These are phyloP conservation scores for Emydura subglobosa DNA, from an alignment of 2,113 vertebrate species.

Conservation along the genomic window DNA sequence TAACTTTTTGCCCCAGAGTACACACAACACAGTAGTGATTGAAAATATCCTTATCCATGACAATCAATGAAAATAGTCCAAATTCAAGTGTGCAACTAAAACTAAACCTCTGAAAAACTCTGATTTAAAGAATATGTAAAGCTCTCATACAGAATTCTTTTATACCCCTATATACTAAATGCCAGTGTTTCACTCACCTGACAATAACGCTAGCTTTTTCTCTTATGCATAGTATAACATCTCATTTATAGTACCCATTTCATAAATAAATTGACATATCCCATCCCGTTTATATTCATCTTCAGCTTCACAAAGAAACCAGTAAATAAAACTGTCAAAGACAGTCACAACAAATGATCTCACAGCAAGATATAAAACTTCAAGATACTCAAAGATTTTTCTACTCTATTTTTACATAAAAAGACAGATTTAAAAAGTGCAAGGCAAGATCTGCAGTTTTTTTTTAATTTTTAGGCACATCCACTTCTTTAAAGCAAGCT, in stretches of 20 bases:
- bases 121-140: constrained; percentile 79
- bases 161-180: constrained; percentile 63
- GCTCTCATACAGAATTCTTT: constrained; percentile 77
- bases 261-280: constrained; percentile 87
- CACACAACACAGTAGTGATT: constrained; percentile 85
- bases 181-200: constrained; percentile 60
- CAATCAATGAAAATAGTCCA: constrained; percentile 78
- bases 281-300: constrained; percentile 76
- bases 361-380: constrained; percentile 85
- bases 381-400: constrained; percentile 80
- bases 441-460: constrained; percentile 85
- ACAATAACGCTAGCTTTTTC: constrained; percentile 64
- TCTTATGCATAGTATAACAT: constrained; percentile 81
- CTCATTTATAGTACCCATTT: constrained; percentile 80
- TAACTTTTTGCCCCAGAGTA: constrained; percentile 76
- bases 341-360: constrained; percentile 84
- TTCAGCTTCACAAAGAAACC: constrained; percentile 88
- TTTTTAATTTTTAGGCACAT: constrained; percentile 82
- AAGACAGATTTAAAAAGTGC: constrained; percentile 89
- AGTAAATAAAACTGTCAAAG: constrained; percentile 87
- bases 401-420: constrained; percentile 85
- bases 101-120: constrained; percentile 75
- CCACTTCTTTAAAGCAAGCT: constrained; percentile 86
- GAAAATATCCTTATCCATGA: constrained; percentile 80
- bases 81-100: constrained; percentile 82